Base-by-base conservation (phyloP, 2,888 invertebrate species). In the Trachelus stipa region DNA sequence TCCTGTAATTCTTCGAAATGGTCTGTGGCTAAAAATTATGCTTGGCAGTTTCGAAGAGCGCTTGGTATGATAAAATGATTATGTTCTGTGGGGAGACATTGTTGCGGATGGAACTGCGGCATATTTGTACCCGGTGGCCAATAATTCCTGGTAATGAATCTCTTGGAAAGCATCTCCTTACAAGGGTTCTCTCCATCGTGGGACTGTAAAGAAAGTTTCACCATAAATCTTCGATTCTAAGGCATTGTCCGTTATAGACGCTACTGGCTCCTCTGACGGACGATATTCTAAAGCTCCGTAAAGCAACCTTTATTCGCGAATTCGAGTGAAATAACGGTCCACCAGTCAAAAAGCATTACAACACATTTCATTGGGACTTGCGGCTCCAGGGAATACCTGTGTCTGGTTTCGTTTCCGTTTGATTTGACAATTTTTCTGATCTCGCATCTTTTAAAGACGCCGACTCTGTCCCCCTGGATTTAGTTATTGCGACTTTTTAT, bases 221-320 rank as follows among this genome's bases (percentile, higher is more conserved):
- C 83, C 85, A 85, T 88, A 87, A 87, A 85, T 85, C 85, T 84
- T 73, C 79, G 80, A 84, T 84, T 85, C 84, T 80, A 85, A 83
- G 81, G 83, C 82, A 82, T 85, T 85, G 84, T 85, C 84, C 83
- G 81, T 81, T 79, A 80, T 79, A 74, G 77, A 69, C 69, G 40
- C 56, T 56, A 56, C 56, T 56, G 56, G 56, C 56, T 23, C 56
- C 56, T 23, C 56, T 56, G 56, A 56, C 9, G 23, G 56, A 56
- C 56, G 56, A 56, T 56, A 56, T 56, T 56, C 56, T 56, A 56
- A 56, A 56, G 56, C 56, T 23, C 56, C 56, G 56, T 56, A 56
- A 56, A 23, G 56, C 15, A 56, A 23, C 56, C 56, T 23, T 56
- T 56, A 56, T 56, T 23, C 56, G 56, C 23, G 56, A 23, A 56